These are phyloP conservation scores for Acanthopagrus latus DNA, from an alignment of 2,797 vertebrate species.

Conservation along the genomic window DNA sequence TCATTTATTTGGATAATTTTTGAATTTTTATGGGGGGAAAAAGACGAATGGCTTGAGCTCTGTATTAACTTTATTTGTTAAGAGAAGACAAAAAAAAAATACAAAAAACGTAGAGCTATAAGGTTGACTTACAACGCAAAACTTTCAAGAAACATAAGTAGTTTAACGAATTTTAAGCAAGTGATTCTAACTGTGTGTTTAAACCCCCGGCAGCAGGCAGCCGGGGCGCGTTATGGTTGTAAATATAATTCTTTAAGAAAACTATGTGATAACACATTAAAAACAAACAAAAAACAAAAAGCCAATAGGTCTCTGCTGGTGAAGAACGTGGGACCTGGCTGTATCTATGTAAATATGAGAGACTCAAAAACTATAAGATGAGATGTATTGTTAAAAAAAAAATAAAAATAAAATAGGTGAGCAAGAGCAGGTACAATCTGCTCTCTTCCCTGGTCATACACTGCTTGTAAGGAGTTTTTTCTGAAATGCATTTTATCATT, in stretches of 20 bases:
- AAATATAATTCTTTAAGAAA: conserved; percentile 89
- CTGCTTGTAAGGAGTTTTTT: conserved; percentile 87
- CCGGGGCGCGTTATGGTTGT: conserved; percentile 86
- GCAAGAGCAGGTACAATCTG: conserved; percentile 60
- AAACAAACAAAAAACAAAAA: conserved; percentile 76
- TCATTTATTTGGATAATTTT: conserved; percentile 77
- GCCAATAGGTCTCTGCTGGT: conserved; percentile 78
- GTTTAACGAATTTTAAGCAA: conserved; percentile 80
- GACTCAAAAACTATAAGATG: conserved; percentile 86
- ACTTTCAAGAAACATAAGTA: conserved; percentile 79
- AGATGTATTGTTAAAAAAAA: conserved; percentile 76
- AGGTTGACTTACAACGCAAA: conserved; percentile 81
- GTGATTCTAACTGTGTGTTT: conserved; percentile 84
- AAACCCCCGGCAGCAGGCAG: conserved; percentile 87
- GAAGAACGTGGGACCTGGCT: conserved; percentile 75
- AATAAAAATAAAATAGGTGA: conserved; percentile 55
- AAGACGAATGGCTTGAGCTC: conserved; percentile 83
- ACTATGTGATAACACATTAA: conserved; percentile 82
- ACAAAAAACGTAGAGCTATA: conserved; percentile 78
- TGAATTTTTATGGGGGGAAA: conserved; percentile 68
- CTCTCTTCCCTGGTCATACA: conserved; percentile 78
- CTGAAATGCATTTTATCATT: conserved; percentile 87
- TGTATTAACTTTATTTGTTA: conserved; percentile 86
- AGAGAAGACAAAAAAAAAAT: conserved; percentile 67
- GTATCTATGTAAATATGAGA: conserved; percentile 87